Evolutionary conservation across 2,888 invertebrate species (phyloP), one percentile per base, ranked within the genome.

Genomic region (Eupithecia tripunctaria): DNA sequence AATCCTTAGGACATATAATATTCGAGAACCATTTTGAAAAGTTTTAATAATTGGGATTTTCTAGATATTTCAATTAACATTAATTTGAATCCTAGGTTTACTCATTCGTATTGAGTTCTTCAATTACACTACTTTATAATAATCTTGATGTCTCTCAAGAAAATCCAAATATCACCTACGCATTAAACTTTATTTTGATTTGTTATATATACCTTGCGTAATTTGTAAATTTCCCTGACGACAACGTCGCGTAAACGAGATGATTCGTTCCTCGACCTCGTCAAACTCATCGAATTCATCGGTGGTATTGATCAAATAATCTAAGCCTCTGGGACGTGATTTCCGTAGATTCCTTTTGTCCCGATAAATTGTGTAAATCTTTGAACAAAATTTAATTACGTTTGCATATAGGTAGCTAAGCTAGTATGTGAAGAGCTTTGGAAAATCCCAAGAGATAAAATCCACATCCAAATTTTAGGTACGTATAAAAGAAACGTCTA

Each of bases 261-360:
- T 64, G 38, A 60, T 29, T 60, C 60, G 15, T 60, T 60, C 29
- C 18, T 27, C 29, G 18, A 60, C 29, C 14, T 14, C 4, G 21
- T n/a, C 27, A 25, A 27, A 27, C 47, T n/a, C n/a, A 25, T 25
- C 56, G 25, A 63, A 62, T n/a, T 32, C 63, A 36, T 32, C 21
- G 36, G 14, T 64, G n/a, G 64, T 41, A 63, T 5, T 64, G 64
- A 38, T 64, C 64, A 64, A 64, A 38, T 36, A 25, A 38, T 38
- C 21, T 18, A 41, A 38, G 18, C 18, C 59, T 29, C 29, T 29
- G n/a, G 15, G n/a, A 64, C 64, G 64, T 38, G 64, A 41, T 64
- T 64, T 64, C 64, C 21, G 25, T 25, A 38, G 38, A 60, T 60
- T 60, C 60, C 38, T 64, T 64, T 64, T 64, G 32, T 64, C 14